Percentiles rank a stretch among this genome's conserved stretches.
phyloP scores from a whole-genome alignment of 2,797 vertebrate genomes.

The Sylvilagus floridanus region DNA sequence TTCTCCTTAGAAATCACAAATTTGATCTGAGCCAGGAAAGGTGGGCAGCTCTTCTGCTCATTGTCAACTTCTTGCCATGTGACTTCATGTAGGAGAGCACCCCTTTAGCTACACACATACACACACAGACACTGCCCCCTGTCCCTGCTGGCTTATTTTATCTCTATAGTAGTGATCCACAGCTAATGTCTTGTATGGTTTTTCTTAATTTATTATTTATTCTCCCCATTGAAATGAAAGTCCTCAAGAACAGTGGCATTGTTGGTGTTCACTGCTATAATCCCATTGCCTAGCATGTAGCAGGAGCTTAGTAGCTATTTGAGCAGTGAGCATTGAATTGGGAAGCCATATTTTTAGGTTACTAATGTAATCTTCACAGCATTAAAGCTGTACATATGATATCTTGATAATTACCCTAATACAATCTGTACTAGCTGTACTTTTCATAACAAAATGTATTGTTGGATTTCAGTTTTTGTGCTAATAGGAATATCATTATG shows the following conservation, averaged over 20 bases:
- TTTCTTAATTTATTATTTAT: background rate
- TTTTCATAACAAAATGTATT: background rate
- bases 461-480: background rate
- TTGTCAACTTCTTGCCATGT: background rate
- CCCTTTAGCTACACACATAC: rapidly evolving
- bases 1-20: background rate
- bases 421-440: background rate
- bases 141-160: background rate
- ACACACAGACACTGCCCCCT: background rate
- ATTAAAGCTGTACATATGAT: background rate
- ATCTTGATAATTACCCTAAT: background rate
- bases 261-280: background rate
- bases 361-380: background rate
- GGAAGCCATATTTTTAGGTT: background rate
- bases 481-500: background rate
- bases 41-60: background rate
- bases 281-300: background rate
- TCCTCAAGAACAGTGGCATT: background rate
- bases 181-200: background rate
- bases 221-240: background rate
- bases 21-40: background rate
- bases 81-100: background rate
- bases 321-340: background rate
- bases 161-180: background rate
- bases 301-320: conserved; percentile 1